Percentiles rank a stretch among this genome's conserved stretches.
These are phyloP conservation scores for Temnothorax curvispinosus DNA, from an alignment of 1,140 invertebrate species.

Conservation along the genomic window DNA sequence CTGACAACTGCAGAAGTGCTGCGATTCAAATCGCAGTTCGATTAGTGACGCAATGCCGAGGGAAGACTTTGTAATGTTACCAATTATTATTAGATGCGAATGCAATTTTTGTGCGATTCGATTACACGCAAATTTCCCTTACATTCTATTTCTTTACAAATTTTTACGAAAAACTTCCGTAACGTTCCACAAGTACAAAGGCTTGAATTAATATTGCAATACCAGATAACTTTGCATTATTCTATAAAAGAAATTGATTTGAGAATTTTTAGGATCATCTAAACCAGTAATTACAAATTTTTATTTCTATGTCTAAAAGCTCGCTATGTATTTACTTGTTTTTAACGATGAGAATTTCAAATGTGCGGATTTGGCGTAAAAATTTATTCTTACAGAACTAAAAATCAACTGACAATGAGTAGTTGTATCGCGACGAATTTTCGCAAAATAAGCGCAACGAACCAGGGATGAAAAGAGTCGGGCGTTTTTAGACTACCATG, in stretches of 20 bases:
- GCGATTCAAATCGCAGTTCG: conserved; percentile 43
- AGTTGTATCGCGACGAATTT: neutral
- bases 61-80: neutral
- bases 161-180: too few relatives aligned
- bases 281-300: neutral
- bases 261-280: neutral
- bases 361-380: neutral
- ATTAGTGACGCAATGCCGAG: conserved; percentile 3
- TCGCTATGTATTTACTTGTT: neutral
- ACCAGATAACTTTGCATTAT: neutral
- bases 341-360: neutral
- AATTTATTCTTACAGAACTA: neutral
- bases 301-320: neutral
- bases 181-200: neutral
- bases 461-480: neutral
- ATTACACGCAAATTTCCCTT: neutral
- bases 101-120: conserved; percentile 9
- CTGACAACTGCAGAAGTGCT: conserved; percentile 27
- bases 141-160: neutral
- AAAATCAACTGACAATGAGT: neutral
- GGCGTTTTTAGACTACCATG: neutral
- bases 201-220: neutral
- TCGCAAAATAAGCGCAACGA: neutral
- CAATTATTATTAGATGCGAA: conserved; percentile 1
- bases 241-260: neutral